Conservation (phyloP, 2,888 invertebrate species). For the Lochmaea crataegi region DNA sequence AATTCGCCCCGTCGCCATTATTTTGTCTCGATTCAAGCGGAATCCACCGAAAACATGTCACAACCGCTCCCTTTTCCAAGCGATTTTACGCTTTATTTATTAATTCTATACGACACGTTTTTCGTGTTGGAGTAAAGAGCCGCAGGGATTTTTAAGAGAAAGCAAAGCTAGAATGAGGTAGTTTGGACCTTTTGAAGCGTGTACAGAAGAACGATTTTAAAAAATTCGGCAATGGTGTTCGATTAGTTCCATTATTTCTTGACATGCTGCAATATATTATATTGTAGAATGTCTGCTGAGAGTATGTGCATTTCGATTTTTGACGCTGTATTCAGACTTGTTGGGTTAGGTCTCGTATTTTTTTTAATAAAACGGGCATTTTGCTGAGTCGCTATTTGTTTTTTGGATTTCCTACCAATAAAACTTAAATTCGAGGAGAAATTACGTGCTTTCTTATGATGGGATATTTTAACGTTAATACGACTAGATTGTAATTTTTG, state of each 20-base stretch:
- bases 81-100: slow-evolving; percentile 7
- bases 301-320: slow-evolving; percentile 21
- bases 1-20: slow-evolving; percentile 43
- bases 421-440: not conserved
- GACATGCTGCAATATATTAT: slow-evolving; percentile 29
- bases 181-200: slow-evolving; percentile 25
- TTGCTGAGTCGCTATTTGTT: not conserved
- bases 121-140: not conserved
- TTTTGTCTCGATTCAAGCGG: slow-evolving; percentile 34
- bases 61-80: not conserved
- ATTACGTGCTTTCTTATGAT: not conserved
- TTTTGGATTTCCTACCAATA: not conserved
- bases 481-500: too few species aligned
- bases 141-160: not conserved
- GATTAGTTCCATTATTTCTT: slow-evolving; percentile 39
- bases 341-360: slow-evolving; percentile 27
- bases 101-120: not conserved
- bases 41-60: slow-evolving; percentile 6
- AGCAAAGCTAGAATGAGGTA: not conserved
- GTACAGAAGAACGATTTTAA: slow-evolving; percentile 26
- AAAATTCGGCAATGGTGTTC: slow-evolving; percentile 32
- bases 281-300: slow-evolving; percentile 27
- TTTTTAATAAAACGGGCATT: not conserved
- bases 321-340: too few species aligned
- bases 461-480: not conserved